phyloP scores from a whole-genome alignment of 2,888 invertebrate genomes.

The Agrotis puta region DNA sequence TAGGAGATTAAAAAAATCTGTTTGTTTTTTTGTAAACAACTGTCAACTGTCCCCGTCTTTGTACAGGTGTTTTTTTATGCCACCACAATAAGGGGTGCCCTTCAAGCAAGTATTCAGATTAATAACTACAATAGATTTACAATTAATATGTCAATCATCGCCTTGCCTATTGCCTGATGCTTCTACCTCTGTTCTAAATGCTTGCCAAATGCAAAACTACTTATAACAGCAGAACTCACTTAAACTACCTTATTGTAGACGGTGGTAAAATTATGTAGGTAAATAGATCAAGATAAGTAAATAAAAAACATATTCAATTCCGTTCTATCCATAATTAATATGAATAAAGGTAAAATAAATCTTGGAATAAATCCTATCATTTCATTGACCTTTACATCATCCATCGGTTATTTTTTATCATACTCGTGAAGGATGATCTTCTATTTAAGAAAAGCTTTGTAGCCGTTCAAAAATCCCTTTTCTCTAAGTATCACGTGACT shows the following conservation, averaged over 20 bases:
- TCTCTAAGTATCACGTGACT: constrained; percentile 17
- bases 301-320: no score
- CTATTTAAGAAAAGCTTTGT: neutral
- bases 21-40: neutral
- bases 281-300: no score
- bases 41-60: no score
- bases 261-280: no score
- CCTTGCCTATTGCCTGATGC: no score
- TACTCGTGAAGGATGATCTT: neutral
- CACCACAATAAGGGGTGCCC: no score
- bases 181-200: no score
- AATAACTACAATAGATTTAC: no score
- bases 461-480: constrained; percentile 1
- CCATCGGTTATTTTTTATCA: constrained; percentile 1
- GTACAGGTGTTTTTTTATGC: no score
- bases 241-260: neutral
- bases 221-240: neutral
- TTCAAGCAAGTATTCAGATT: no score
- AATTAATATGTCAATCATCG: no score
- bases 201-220: neutral
- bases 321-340: neutral
- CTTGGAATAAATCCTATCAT: neutral
- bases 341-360: neutral
- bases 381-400: neutral
- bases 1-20: neutral